Conservation (phyloP, 2,113 vertebrate genomes). For the Lethenteron camtschaticum region DNA sequence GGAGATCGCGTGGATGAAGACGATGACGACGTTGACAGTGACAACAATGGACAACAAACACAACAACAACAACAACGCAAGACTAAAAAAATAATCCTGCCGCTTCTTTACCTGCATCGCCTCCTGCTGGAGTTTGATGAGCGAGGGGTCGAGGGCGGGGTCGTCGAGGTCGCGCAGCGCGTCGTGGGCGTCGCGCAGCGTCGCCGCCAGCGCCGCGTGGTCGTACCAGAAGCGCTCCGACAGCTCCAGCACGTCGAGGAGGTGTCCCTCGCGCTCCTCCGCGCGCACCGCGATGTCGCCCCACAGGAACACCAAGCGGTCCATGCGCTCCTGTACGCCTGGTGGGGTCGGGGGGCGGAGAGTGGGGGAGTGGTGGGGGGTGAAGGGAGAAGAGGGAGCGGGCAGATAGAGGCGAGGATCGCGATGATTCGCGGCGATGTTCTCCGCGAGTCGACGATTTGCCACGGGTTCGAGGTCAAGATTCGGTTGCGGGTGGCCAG, state of each 20-base stretch:
- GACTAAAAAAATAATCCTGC: too few species aligned
- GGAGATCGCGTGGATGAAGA: too few species aligned
- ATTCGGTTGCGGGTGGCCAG: too few species aligned
- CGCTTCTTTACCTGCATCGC: conserved; percentile 51
- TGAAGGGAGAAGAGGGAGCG: too few species aligned
- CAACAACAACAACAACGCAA: too few species aligned
- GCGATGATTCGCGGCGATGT: too few species aligned
- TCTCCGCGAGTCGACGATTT: too few species aligned
- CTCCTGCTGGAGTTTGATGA: conserved; percentile 95
- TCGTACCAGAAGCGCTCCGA: conserved; percentile 95
- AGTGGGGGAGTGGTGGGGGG: too few species aligned
- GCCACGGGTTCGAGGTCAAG: too few species aligned
- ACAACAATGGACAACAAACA: too few species aligned
- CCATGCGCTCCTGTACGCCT: conserved; percentile 54
- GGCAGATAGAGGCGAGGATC: too few species aligned
- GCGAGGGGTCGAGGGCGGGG: conserved; percentile 89
- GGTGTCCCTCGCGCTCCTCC: conserved; percentile 71
- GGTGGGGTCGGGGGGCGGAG: background rate
- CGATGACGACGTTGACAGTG: too few species aligned
- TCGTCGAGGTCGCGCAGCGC: conserved; percentile 83
- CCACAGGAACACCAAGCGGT: conserved; percentile 81
- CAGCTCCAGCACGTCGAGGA: conserved; percentile 75
- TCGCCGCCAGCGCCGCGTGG: conserved; percentile 73
- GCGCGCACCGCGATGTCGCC: conserved; percentile 85
- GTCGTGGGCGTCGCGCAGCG: conserved; percentile 76